Evolutionary conservation across 1,140 invertebrate species (phyloP).

Genomic region (Armadillidium nasatum): DNA sequence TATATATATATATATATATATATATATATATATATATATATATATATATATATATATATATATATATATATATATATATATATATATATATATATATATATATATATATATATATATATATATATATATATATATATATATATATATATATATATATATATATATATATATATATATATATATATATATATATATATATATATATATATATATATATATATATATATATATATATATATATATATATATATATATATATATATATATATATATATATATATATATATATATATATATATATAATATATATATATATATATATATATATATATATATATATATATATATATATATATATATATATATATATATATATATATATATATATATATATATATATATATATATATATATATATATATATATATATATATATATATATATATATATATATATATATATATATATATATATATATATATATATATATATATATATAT

Average conservation of each 20-base stretch:
- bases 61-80: too few species aligned
- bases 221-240: background rate
- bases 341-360: conserved; percentile 18
- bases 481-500: background rate
- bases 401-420: conserved; percentile 18
- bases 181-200: too few species aligned
- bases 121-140: too few species aligned
- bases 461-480: background rate
- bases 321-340: conserved; percentile 20
- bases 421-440: conserved; percentile 15
- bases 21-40: too few species aligned
- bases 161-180: too few species aligned
- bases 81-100: too few species aligned
- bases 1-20: too few species aligned
- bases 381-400: conserved; percentile 11
- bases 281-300: conserved; percentile 19
- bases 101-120: too few species aligned
- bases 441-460: conserved; percentile 13
- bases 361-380: conserved; percentile 6
- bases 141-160: too few species aligned
- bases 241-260: background rate
- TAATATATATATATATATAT: conserved; percentile 16
- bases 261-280: background rate
- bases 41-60: too few species aligned
- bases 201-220: background rate